Conservation (phyloP, 2,113 vertebrate species). For the Chunga burmeisteri region DNA sequence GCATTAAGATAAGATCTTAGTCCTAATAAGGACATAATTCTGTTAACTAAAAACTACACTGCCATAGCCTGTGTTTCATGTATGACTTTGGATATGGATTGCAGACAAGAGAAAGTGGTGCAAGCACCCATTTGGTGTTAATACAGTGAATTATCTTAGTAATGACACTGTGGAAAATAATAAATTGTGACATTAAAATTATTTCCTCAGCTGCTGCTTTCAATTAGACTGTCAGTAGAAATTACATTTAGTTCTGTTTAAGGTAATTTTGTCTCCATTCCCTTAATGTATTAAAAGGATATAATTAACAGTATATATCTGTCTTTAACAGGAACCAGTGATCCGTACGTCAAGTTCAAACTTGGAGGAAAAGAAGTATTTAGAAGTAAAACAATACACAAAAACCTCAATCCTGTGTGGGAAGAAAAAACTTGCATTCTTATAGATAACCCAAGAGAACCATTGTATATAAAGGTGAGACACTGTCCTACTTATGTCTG, state of each 20-base stretch:
- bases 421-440: conserved; percentile 87
- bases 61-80: not conserved
- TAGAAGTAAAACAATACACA: conserved; percentile 95
- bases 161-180: not conserved
- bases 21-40: not conserved
- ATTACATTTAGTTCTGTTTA: not conserved
- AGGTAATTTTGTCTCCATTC: not conserved
- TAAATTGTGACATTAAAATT: not conserved
- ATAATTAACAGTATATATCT: not conserved
- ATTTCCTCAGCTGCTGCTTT: not conserved
- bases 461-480: conserved; percentile 92
- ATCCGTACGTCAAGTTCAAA: conserved; percentile 98
- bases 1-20: not conserved
- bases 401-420: conserved; percentile 97
- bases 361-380: conserved; percentile 95
- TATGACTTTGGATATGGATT: not conserved
- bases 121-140: not conserved
- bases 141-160: not conserved
- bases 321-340: conserved; percentile 87
- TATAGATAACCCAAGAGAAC: conserved; percentile 85
- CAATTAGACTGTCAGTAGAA: not conserved
- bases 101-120: not conserved
- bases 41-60: not conserved
- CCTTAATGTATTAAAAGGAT: not conserved
- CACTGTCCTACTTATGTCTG: not conserved